These are phyloP conservation scores for Loripinus fragilis DNA, from an alignment of 2,888 invertebrate genomes.

Conservation along the genomic window DNA sequence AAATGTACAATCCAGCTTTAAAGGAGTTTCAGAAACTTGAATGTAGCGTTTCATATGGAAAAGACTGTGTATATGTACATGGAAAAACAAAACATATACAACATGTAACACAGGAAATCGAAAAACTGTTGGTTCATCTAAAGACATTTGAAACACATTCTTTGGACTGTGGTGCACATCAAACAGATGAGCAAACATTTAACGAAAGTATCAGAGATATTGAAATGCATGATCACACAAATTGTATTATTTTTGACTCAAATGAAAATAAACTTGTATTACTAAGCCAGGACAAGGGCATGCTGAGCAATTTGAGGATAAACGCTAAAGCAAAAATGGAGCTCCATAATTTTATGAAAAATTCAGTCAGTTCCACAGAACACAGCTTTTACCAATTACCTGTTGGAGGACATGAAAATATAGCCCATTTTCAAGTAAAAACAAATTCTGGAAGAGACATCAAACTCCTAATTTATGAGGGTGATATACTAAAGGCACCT, in stretches of 20 bases:
- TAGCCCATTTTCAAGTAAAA: neutral
- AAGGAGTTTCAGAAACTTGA: neutral
- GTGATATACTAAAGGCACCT: conserved; percentile 33
- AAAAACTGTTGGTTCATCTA: neutral
- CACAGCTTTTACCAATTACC: no score
- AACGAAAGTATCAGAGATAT: neutral
- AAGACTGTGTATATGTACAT: neutral
- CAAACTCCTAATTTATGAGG: conserved; percentile 27
- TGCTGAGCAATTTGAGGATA: neutral
- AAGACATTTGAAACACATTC: neutral
- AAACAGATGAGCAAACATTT: neutral
- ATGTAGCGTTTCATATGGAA: neutral
- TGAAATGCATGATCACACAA: neutral
- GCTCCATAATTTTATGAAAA: neutral
- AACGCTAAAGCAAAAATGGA: neutral
- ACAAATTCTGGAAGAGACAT: neutral
- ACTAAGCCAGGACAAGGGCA: neutral
- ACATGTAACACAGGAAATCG: neutral
- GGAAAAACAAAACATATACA: neutral
- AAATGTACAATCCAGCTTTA: neutral
- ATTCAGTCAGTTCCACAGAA: no score
- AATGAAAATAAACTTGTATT: neutral
- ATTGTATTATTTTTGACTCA: neutral
- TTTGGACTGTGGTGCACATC: neutral
- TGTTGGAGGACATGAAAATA: no score